Percentiles rank a stretch among this genome's conserved stretches.
These are phyloP conservation scores for Pyrochroa serraticornis DNA, from an alignment of 2,888 invertebrate genomes.

Conservation along the genomic window DNA sequence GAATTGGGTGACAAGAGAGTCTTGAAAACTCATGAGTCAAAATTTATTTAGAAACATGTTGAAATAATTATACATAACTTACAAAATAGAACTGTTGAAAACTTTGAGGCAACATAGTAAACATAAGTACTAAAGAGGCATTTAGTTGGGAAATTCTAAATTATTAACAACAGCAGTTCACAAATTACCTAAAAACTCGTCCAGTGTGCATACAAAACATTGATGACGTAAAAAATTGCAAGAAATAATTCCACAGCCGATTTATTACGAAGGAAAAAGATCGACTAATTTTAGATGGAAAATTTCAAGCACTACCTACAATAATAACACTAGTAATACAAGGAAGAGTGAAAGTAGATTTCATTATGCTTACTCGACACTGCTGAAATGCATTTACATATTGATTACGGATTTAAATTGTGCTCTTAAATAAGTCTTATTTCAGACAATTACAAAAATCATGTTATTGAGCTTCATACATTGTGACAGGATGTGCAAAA, in stretches of 20 bases:
- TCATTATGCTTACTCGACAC: conserved; percentile 23
- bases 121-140: conserved; percentile 29
- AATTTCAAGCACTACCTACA: conserved; percentile 29
- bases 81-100: conserved; percentile 27
- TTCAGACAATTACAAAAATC: conserved; percentile 16
- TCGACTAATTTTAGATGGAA: conserved; percentile 26
- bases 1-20: background rate
- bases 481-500: conserved; percentile 29
- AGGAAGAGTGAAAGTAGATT: conserved; percentile 28
- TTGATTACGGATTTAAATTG: conserved; percentile 24
- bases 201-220: conserved; percentile 10
- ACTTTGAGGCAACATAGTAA: conserved; percentile 27
- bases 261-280: conserved; percentile 27
- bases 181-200: conserved; percentile 13
- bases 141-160: conserved; percentile 13
- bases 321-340: conserved; percentile 30
- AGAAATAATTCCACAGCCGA: conserved; percentile 29
- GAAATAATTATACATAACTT: conserved; percentile 28
- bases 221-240: conserved; percentile 7
- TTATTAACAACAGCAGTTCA: conserved; percentile 20
- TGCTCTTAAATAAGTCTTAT: conserved; percentile 26
- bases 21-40: conserved; percentile 19
- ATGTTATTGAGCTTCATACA: conserved; percentile 36
- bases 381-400: conserved; percentile 26
- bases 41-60: conserved; percentile 28